Evolutionary conservation across 2,888 invertebrate species (phyloP).

Genomic region (Apantesis nais): DNA sequence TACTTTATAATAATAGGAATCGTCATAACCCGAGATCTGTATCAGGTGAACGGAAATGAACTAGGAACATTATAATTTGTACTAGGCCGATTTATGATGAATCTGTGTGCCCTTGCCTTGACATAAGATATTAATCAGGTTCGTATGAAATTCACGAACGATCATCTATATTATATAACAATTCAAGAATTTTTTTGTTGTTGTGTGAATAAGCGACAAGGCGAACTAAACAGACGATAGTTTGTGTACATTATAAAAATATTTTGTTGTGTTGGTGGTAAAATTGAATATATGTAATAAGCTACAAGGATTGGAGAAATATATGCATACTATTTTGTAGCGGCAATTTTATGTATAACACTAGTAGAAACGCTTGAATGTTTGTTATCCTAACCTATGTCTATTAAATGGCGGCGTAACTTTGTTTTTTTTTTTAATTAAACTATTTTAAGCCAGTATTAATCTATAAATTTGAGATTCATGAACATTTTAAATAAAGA

Average conservation of each 20-base stretch:
- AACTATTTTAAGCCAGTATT: constrained; percentile 14
- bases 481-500: constrained; percentile 18
- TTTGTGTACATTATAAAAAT: not conserved
- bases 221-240: not conserved
- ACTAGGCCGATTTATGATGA: constrained; percentile 31
- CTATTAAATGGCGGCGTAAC: constrained; percentile 1
- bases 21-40: constrained; percentile 54
- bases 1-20: constrained; percentile 51
- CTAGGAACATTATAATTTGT: constrained; percentile 48
- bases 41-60: constrained; percentile 34
- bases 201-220: not conserved
- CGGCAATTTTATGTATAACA: not conserved
- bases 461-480: constrained; percentile 40
- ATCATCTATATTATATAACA: not conserved
- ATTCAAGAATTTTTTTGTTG: not conserved
- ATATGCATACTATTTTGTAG: not conserved
- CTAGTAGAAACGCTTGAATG: not conserved
- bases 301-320: not conserved
- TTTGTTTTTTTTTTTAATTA: constrained; percentile 5
- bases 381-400: not conserved
- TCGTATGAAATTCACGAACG: not conserved
- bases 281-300: too few species aligned
- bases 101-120: not conserved
- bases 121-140: not conserved
- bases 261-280: not conserved